Percentiles rank a stretch among this genome's conserved stretches.
phyloP scores from a whole-genome alignment of 2,113 vertebrate genomes.

The Ceyx cyanopectus region DNA sequence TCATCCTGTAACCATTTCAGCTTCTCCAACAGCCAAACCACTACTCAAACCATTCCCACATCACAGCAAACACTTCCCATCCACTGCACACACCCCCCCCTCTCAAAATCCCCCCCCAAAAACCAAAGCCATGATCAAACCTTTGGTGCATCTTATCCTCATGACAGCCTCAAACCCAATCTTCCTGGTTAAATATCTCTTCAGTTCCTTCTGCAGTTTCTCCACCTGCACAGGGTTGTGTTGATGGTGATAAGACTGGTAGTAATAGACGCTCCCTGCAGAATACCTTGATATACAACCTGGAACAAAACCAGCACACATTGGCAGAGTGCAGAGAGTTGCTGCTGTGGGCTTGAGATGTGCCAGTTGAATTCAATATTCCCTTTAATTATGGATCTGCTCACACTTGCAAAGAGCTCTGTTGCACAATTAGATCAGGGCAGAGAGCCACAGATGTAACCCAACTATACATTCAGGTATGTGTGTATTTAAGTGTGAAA shows the following conservation, averaged over 20 bases:
- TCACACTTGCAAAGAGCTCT: neutral
- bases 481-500: neutral
- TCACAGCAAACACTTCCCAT: neutral
- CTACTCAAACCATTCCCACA: neutral
- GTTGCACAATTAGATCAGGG: neutral
- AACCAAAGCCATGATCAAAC: slow-evolving; percentile 51
- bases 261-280: slow-evolving; percentile 92
- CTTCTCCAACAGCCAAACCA: neutral
- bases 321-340: neutral
- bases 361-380: neutral
- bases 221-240: slow-evolving; percentile 92
- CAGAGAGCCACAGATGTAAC: neutral
- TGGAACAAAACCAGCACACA: slow-evolving; percentile 52
- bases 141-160: slow-evolving; percentile 98
- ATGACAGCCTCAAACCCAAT: slow-evolving; percentile 98
- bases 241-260: slow-evolving; percentile 93
- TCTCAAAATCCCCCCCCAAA: neutral
- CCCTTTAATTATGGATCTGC: neutral
- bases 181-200: slow-evolving; percentile 93
- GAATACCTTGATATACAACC: slow-evolving; percentile 97
- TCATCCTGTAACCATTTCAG: neutral
- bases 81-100: no score
- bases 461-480: neutral
- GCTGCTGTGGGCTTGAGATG: neutral
- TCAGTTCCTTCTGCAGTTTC: slow-evolving; percentile 91